phyloP scores from a whole-genome alignment of 2,797 vertebrate species.

The Petrocephalus schoutedeni region DNA sequence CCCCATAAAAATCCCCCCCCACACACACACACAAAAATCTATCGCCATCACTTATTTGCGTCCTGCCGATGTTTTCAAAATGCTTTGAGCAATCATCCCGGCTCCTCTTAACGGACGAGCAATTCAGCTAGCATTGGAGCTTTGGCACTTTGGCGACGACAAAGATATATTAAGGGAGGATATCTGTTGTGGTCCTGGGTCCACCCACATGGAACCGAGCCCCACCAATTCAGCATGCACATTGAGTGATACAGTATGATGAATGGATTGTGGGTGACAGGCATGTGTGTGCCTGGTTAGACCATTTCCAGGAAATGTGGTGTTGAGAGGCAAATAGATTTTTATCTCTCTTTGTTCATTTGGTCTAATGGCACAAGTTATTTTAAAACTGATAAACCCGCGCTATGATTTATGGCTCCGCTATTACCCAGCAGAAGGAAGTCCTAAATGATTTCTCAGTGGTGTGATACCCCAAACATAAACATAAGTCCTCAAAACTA shows the following conservation, averaged over 20 bases:
- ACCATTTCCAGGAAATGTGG: not conserved
- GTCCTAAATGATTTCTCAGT: not conserved
- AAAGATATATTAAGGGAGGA: not conserved
- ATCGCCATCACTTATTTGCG: not conserved
- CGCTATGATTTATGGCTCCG: not conserved
- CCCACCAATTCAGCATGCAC: not conserved
- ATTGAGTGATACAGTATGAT: not conserved
- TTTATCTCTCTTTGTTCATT: not conserved
- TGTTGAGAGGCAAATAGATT: not conserved
- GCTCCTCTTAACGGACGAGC: not conserved
- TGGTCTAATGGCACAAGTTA: not conserved
- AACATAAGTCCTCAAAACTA: not conserved
- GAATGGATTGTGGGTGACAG: not conserved
- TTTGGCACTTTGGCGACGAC: not conserved
- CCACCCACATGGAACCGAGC: not conserved
- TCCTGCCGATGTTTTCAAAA: not conserved
- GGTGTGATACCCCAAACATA: not conserved
- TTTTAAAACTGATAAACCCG: not conserved
- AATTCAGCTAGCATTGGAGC: not conserved
- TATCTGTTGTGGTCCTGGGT: not conserved
- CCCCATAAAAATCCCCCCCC: not conserved
- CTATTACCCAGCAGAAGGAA: not conserved
- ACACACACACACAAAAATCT: not conserved
- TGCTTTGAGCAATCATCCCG: not conserved
- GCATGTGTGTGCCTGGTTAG: not conserved